Evolutionary conservation across 1,140 invertebrate genomes (phyloP).

Genomic region (Cheumatopsyche charites): DNA sequence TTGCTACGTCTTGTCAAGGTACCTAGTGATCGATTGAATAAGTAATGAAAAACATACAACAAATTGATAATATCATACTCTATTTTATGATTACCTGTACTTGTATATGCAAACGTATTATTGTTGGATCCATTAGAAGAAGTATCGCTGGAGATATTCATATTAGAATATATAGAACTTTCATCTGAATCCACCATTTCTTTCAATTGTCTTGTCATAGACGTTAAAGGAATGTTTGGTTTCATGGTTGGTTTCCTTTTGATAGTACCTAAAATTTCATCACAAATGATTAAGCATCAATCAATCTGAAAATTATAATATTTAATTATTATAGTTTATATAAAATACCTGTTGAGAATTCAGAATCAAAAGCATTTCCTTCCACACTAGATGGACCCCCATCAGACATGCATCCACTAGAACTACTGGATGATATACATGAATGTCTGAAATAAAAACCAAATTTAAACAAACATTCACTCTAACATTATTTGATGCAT

Average conservation of each 20-base stretch:
- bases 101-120: constrained; percentile 45
- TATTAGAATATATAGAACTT: constrained; percentile 33
- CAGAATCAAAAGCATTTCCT: constrained; percentile 79
- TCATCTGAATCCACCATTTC: constrained; percentile 71
- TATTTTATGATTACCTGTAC: constrained; percentile 35
- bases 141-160: constrained; percentile 29
- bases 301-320: no score
- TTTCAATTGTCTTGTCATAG: constrained; percentile 86
- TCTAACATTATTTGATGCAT: no score
- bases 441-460: constrained; percentile 57
- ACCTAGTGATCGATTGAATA: constrained; percentile 22
- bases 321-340: background rate
- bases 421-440: constrained; percentile 78
- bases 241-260: constrained; percentile 89
- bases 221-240: constrained; percentile 87
- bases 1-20: constrained; percentile 62
- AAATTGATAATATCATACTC: background rate
- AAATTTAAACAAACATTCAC: constrained; percentile 1
- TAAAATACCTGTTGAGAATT: constrained; percentile 69
- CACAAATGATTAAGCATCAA: background rate
- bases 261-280: constrained; percentile 68
- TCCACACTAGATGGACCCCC: constrained; percentile 71
- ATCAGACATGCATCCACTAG: constrained; percentile 79
- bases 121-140: constrained; percentile 27
- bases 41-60: background rate